Evolutionary conservation across 92 coral and sea anemone genomes (phyloP).

Genomic region (Parazoanthus swiftii): DNA sequence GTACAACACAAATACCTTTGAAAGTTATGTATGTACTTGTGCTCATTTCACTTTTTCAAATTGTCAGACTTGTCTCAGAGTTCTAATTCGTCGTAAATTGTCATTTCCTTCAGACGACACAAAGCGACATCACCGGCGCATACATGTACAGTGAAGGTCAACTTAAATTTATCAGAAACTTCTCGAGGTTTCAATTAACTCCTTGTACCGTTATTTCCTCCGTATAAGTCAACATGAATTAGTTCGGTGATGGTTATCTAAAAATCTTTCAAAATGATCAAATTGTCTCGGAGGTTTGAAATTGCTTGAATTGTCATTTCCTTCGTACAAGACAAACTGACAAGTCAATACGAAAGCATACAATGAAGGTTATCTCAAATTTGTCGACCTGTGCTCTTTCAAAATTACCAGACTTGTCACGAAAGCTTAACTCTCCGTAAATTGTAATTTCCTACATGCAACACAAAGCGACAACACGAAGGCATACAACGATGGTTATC

Average conservation of each 20-base stretch:
- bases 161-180: too few relatives aligned
- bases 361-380: slow-evolving; percentile 60
- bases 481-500: slow-evolving; percentile 40
- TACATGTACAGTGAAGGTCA: too few relatives aligned
- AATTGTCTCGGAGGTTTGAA: slow-evolving; percentile 55
- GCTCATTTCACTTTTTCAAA: too few relatives aligned
- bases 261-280: slow-evolving; percentile 88
- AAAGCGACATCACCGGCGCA: too few relatives aligned
- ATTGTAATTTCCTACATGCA: slow-evolving; percentile 84
- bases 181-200: too few relatives aligned
- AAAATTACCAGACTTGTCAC: slow-evolving; percentile 84
- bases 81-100: too few relatives aligned
- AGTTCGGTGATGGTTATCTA: slow-evolving; percentile 52
- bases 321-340: neutral
- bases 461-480: slow-evolving; percentile 32
- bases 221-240: too few relatives aligned
- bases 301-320: slow-evolving; percentile 82
- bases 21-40: too few relatives aligned
- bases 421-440: slow-evolving; percentile 74
- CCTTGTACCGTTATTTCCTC: too few relatives aligned
- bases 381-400: slow-evolving; percentile 84
- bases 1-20: too few relatives aligned
- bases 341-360: neutral
- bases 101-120: too few relatives aligned
- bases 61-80: too few relatives aligned